phyloP scores from a whole-genome alignment of 1,140 invertebrate genomes.

The Colletes gigas region DNA sequence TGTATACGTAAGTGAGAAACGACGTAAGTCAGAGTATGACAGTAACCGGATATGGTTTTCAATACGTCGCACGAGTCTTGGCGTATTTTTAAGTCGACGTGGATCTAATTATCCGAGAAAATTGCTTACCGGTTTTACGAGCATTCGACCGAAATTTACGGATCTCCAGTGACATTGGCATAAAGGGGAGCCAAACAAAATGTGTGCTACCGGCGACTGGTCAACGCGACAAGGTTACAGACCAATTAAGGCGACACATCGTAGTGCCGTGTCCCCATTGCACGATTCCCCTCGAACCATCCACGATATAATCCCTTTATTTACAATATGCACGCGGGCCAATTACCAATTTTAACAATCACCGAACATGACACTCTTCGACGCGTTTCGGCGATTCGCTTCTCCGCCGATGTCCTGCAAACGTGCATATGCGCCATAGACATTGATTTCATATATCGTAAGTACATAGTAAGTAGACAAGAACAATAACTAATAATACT shows the following conservation, averaged over 20 bases:
- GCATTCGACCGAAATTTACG: neutral
- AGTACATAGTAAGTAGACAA: too few relatives aligned
- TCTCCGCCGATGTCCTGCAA: too few relatives aligned
- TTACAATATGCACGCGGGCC: constrained; percentile 13
- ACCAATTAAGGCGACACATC: constrained; percentile 30
- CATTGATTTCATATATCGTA: too few relatives aligned
- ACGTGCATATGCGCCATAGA: too few relatives aligned
- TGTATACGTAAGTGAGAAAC: too few relatives aligned
- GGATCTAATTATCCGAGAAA: neutral
- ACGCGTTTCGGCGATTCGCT: neutral
- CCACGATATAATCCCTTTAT: constrained; percentile 23
- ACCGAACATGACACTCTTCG: neutral
- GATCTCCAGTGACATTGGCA: constrained; percentile 2
- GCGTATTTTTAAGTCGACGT: too few relatives aligned
- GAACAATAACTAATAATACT: too few relatives aligned
- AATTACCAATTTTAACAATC: constrained; percentile 26
- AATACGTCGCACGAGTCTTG: too few relatives aligned
- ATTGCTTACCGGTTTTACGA: too few relatives aligned
- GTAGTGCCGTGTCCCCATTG: constrained; percentile 27
- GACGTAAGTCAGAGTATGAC: too few relatives aligned
- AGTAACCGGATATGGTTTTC: too few relatives aligned
- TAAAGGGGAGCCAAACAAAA: neutral
- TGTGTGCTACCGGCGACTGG: neutral
- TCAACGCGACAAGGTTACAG: constrained; percentile 38
- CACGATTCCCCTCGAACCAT: constrained; percentile 8